Evolutionary conservation across 1,140 invertebrate species (phyloP).

Genomic region (Magallana angulata): DNA sequence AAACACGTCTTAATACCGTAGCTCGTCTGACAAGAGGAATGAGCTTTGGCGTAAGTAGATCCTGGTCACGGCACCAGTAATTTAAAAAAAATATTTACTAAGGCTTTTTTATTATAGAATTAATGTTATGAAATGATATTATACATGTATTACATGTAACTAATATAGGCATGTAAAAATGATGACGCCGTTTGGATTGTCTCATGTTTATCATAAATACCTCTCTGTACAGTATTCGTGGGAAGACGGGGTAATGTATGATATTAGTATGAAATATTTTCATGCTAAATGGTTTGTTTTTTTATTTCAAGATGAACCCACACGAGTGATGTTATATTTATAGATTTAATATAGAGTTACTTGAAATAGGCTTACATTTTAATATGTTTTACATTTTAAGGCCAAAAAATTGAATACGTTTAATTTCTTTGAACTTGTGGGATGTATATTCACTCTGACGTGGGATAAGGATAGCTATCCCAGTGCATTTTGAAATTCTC

Average conservation of each 20-base stretch:
- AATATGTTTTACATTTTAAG: no score
- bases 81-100: neutral
- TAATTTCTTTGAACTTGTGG: neutral
- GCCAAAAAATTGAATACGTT: neutral
- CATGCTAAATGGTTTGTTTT: neutral
- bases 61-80: neutral
- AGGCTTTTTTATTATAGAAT: neutral
- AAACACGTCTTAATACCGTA: constrained; percentile 61
- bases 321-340: no score
- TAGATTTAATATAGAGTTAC: no score
- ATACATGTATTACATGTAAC: neutral
- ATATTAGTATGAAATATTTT: neutral
- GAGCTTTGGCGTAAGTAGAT: constrained; percentile 73
- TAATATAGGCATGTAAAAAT: neutral
- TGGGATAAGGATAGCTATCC: neutral
- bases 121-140: neutral
- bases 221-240: constrained; percentile 62
- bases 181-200: neutral
- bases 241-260: constrained; percentile 65
- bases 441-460: neutral
- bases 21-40: constrained; percentile 71
- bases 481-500: neutral
- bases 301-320: no score
- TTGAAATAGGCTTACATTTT: no score
- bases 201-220: neutral